These are phyloP conservation scores for Schizopygopsis pylzovi DNA, from an alignment of 2,797 vertebrate genomes.

Conservation along the genomic window DNA sequence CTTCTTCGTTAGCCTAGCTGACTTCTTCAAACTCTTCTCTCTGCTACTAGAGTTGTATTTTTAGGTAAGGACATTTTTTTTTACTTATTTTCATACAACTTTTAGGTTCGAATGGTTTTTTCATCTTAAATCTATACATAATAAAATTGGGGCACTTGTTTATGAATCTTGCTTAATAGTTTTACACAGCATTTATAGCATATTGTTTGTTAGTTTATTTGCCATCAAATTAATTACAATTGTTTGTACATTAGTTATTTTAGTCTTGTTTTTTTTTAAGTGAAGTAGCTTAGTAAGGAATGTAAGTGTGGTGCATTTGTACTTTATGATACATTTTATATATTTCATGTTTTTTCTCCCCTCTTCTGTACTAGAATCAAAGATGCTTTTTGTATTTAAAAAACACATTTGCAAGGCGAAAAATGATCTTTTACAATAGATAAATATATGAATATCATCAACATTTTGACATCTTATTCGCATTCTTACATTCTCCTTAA, in stretches of 20 bases:
- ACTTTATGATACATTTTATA: neutral
- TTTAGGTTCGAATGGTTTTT: neutral
- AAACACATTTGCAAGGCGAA: neutral
- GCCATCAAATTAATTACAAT: neutral
- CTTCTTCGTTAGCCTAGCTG: slow-evolving; percentile 24
- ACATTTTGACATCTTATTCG: neutral
- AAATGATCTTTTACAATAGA: neutral
- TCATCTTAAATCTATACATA: neutral
- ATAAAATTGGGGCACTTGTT: neutral
- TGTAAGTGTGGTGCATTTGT: neutral
- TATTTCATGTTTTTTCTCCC: neutral
- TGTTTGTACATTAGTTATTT: neutral
- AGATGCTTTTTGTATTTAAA: neutral
- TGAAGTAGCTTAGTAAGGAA: neutral
- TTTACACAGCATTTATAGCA: neutral
- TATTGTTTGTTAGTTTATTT: neutral
- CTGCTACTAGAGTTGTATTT: neutral
- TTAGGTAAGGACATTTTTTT: slow-evolving; percentile 21
- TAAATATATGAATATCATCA: slow-evolving; percentile 2
- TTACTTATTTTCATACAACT: neutral
- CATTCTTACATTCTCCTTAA: neutral
- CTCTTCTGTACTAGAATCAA: neutral
- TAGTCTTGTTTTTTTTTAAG: neutral
- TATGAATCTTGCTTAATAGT: neutral
- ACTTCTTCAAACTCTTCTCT: slow-evolving; percentile 8